Percentiles rank a stretch among this genome's conserved stretches.
Evolutionary conservation across 1,140 invertebrate genomes (phyloP).

Genomic region (Lasioglossum baleicum): DNA sequence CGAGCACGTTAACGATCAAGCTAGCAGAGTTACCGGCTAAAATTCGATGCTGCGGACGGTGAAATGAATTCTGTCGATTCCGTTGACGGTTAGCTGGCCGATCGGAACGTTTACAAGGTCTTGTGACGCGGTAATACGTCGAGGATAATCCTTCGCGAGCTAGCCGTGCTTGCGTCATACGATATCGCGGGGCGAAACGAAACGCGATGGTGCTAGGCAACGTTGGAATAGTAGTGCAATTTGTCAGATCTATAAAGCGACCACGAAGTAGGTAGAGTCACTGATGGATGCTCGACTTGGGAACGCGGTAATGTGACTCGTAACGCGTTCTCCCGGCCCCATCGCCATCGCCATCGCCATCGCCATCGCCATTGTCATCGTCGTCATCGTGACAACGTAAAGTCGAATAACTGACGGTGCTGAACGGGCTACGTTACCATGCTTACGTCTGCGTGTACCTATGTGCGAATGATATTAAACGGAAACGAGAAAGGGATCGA

Average conservation of each 20-base stretch:
- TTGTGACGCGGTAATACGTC: slow-evolving; percentile 36
- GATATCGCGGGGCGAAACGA: slow-evolving; percentile 12
- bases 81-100: background rate
- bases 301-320: slow-evolving; percentile 44
- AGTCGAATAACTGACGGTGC: slow-evolving; percentile 43
- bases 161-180: background rate
- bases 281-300: slow-evolving; percentile 46
- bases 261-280: slow-evolving; percentile 47
- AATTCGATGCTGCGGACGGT: background rate
- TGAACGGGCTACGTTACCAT: background rate
- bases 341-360: background rate
- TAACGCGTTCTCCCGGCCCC: slow-evolving; percentile 40
- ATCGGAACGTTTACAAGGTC: slow-evolving; percentile 37
- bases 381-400: slow-evolving; percentile 40
- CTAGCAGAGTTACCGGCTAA: too few species aligned
- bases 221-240: slow-evolving; percentile 43
- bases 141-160: slow-evolving; percentile 47
- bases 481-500: slow-evolving; percentile 34
- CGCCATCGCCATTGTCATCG: slow-evolving; percentile 16
- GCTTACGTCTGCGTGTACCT: slow-evolving; percentile 21
- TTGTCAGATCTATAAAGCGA: slow-evolving; percentile 57
- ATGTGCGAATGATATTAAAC: slow-evolving; percentile 38
- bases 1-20: too few species aligned
- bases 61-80: slow-evolving; percentile 31
- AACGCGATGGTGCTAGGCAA: slow-evolving; percentile 16